Percentiles rank a stretch among this genome's conserved stretches.
Evolutionary conservation across 1,140 invertebrate genomes (phyloP).

Genomic region (Procambarus clarkii): DNA sequence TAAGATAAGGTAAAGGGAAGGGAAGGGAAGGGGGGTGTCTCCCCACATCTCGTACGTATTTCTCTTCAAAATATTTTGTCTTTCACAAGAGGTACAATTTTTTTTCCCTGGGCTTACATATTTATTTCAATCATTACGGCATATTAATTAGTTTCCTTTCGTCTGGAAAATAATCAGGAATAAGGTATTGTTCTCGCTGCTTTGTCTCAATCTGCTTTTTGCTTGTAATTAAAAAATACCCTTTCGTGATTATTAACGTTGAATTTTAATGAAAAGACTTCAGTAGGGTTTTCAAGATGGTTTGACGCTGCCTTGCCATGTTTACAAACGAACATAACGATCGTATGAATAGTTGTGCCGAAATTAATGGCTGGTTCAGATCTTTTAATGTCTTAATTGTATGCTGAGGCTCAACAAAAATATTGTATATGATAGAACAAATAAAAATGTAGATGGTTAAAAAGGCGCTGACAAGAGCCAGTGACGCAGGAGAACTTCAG

Average conservation of each 20-base stretch:
- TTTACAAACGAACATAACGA: too few species aligned
- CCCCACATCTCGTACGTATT: too few species aligned
- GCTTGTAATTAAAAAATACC: neutral
- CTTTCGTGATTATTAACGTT: neutral
- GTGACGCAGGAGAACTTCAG: neutral
- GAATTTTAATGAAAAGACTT: neutral
- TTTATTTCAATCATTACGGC: neutral
- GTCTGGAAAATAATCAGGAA: conserved; percentile 5
- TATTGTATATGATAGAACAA: too few species aligned
- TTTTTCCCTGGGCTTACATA: neutral
- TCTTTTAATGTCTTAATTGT: too few species aligned
- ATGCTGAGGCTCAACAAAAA: too few species aligned
- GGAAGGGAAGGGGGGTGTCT: neutral
- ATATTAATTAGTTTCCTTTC: conserved; percentile 8
- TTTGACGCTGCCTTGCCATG: neutral
- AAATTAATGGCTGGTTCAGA: too few species aligned
- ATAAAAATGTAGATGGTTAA: too few species aligned
- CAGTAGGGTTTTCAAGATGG: neutral
- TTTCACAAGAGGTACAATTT: neutral
- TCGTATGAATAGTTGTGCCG: too few species aligned
- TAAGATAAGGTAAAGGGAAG: neutral
- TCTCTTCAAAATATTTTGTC: too few species aligned
- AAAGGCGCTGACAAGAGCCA: too few species aligned
- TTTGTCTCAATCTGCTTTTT: neutral
- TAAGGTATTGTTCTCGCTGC: neutral